Percentiles rank a stretch among this genome's conserved stretches.
phyloP scores from a whole-genome alignment of 2,113 vertebrate species.

The Hiodon alosoides region DNA sequence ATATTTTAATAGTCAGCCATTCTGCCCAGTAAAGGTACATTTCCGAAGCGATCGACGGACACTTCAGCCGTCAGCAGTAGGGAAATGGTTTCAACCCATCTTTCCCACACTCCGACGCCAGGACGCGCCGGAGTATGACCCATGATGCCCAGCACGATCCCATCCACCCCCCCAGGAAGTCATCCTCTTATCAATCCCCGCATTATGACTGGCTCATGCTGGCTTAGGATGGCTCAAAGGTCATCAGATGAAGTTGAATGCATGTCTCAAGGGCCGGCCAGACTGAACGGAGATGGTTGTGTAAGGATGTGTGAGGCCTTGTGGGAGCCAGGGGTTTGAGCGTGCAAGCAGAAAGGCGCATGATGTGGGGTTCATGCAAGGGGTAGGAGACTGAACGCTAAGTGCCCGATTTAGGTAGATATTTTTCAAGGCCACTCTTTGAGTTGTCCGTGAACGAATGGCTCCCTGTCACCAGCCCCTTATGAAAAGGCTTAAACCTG shows the following conservation, averaged over 20 bases:
- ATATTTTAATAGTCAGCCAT: neutral
- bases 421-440: slow-evolving; percentile 29
- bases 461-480: slow-evolving; percentile 42
- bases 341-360: slow-evolving; percentile 38
- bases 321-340: slow-evolving; percentile 30
- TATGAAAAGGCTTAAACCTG: neutral
- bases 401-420: slow-evolving; percentile 32
- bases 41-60: slow-evolving; percentile 51
- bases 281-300: slow-evolving; percentile 39
- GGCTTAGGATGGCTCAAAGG: slow-evolving; percentile 53
- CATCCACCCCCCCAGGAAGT: slow-evolving; percentile 35
- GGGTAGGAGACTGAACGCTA: slow-evolving; percentile 12
- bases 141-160: slow-evolving; percentile 18
- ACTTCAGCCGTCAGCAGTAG: slow-evolving; percentile 3
- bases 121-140: slow-evolving; percentile 22
- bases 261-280: slow-evolving; percentile 30
- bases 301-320: slow-evolving; percentile 24
- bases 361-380: slow-evolving; percentile 36
- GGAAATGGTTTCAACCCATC: slow-evolving; percentile 50
- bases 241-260: slow-evolving; percentile 61
- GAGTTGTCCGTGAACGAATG: slow-evolving; percentile 46
- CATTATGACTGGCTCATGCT: slow-evolving; percentile 55
- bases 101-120: slow-evolving; percentile 54
- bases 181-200: slow-evolving; percentile 56
- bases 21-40: slow-evolving; percentile 50